A percentile compares a stretch with the other conserved stretches of the same genome.
phyloP scores from a whole-genome alignment of 2,888 invertebrate genomes.

The Spodoptera exigua region DNA sequence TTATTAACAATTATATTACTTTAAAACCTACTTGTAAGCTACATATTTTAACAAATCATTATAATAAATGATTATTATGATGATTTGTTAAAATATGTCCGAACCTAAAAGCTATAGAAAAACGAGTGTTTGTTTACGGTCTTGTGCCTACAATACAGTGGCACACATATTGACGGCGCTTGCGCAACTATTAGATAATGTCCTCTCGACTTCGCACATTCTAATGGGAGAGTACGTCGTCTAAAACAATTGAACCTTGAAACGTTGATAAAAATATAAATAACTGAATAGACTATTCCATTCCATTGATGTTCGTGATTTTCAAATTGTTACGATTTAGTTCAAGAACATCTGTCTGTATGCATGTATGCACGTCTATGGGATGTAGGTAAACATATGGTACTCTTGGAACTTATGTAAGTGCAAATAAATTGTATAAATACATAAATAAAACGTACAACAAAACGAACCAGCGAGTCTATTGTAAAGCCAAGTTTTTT shows the following conservation, averaged over 20 bases:
- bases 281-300: neutral
- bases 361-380: neutral
- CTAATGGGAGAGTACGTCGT: conserved; percentile 57
- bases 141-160: conserved; percentile 26
- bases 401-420: no score
- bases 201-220: conserved; percentile 64
- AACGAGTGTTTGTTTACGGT: conserved; percentile 7
- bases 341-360: conserved; percentile 28
- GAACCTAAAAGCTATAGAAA: conserved; percentile 10
- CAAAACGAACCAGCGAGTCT: no score
- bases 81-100: neutral
- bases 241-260: conserved; percentile 55
- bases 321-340: neutral
- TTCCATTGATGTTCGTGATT: no score
- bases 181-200: conserved; percentile 80
- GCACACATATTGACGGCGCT: conserved; percentile 64
- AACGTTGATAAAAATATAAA: conserved; percentile 8
- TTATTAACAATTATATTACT: no score
- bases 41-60: no score
- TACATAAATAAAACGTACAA: no score
- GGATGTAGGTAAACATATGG: no score
- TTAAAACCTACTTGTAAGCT: no score
- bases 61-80: no score
- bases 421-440: no score
- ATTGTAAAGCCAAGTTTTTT: no score